phyloP scores from a whole-genome alignment of 2,888 invertebrate species.

The Hirtodrosophila confusa region DNA sequence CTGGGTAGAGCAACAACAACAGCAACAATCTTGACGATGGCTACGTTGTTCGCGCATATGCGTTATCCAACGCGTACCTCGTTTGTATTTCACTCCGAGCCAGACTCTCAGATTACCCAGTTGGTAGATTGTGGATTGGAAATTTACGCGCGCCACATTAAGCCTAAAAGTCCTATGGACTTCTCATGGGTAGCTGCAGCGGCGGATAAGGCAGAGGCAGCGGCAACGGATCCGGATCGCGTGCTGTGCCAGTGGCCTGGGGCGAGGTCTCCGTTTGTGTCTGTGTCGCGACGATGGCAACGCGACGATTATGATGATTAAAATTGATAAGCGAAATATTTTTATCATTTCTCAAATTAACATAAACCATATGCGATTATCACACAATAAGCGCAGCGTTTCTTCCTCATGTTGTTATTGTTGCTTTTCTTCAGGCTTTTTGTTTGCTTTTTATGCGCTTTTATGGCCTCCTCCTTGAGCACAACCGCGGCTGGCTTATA shows the following conservation, averaged over 20 bases:
- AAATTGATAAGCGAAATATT: constrained; percentile 81
- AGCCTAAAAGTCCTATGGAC: constrained; percentile 44
- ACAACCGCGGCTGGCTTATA: constrained; percentile 39
- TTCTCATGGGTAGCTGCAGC: constrained; percentile 31
- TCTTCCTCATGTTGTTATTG: constrained; percentile 19
- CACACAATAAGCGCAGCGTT: constrained; percentile 69
- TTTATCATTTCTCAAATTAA: constrained; percentile 81
- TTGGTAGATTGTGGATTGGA: constrained; percentile 40
- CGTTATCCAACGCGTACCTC: constrained; percentile 75
- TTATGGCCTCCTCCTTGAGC: constrained; percentile 58
- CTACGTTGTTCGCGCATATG: constrained; percentile 52
- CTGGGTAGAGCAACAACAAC: constrained; percentile 16
- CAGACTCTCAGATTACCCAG: constrained; percentile 66
- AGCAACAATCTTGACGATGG: constrained; percentile 32
- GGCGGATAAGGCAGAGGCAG: neutral
- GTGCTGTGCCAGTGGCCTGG: constrained; percentile 65
- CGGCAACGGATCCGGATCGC: constrained; percentile 65
- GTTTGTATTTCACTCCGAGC: constrained; percentile 68
- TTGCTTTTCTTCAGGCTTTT: constrained; percentile 45
- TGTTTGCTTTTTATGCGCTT: constrained; percentile 71
- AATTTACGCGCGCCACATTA: constrained; percentile 70
- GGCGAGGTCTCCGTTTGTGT: constrained; percentile 31
- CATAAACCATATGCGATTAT: constrained; percentile 78
- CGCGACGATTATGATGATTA: constrained; percentile 79
- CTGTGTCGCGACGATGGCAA: constrained; percentile 66